phyloP scores from a whole-genome alignment of 2,888 invertebrate genomes.

The Agelastica alni region DNA sequence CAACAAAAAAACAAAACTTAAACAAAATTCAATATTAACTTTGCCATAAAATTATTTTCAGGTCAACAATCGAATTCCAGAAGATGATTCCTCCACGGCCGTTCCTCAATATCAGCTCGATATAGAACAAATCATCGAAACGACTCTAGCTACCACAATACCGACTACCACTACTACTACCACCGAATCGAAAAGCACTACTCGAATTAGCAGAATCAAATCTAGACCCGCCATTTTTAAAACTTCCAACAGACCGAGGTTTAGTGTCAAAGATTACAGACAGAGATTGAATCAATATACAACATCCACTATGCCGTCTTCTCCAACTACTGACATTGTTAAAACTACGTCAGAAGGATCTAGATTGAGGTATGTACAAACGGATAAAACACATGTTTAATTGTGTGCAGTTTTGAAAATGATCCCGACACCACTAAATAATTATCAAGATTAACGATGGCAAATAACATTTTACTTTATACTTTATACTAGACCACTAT shows the following conservation, averaged over 20 bases:
- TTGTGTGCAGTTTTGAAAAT: no score
- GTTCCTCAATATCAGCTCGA: constrained; percentile 16
- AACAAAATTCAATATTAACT: neutral
- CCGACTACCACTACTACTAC: constrained; percentile 49
- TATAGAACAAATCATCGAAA: constrained; percentile 29
- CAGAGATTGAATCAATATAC: constrained; percentile 63
- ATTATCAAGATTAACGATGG: neutral
- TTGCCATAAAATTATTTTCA: constrained; percentile 2
- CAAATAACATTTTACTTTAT: neutral
- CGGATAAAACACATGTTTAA: no score
- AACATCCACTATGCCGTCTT: constrained; percentile 58
- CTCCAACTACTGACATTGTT: constrained; percentile 41
- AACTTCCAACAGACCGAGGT: constrained; percentile 66
- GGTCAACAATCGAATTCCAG: constrained; percentile 42
- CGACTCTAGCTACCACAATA: constrained; percentile 39
- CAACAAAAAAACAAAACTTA: no score
- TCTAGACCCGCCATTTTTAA: constrained; percentile 61
- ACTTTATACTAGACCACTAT: neutral
- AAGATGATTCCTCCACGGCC: constrained; percentile 48
- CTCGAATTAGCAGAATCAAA: constrained; percentile 43
- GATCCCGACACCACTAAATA: no score
- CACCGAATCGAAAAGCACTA: constrained; percentile 51
- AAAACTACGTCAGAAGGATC: constrained; percentile 29
- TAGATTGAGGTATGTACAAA: constrained; percentile 29
- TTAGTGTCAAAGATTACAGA: constrained; percentile 78